Percentiles rank a stretch among this genome's conserved stretches.
Conservation (phyloP, 2,888 invertebrate species). For the Proisotoma minuta region DNA sequence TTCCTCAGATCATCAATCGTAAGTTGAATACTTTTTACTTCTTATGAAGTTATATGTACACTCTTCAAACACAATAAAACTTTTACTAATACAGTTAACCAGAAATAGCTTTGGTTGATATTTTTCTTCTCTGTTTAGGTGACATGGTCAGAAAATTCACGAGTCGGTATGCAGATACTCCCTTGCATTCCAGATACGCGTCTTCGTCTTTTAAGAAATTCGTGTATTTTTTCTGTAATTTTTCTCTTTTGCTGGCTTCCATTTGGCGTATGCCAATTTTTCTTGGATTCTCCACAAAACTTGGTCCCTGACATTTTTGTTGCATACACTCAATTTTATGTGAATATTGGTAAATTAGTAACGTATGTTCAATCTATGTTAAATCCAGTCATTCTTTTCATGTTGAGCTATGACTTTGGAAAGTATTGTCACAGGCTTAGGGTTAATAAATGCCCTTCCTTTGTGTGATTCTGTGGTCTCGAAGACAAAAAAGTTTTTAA, state of each 20-base stretch:
- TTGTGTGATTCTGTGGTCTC: too few relatives aligned
- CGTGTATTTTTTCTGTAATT: constrained; percentile 26
- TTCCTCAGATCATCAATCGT: neutral
- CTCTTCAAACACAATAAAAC: too few relatives aligned
- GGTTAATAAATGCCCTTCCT: neutral
- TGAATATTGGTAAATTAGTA: neutral
- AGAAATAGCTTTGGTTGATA: too few relatives aligned
- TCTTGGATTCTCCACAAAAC: constrained; percentile 20
- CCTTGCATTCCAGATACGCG: constrained; percentile 18
- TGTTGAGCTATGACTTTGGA: constrained; percentile 1
- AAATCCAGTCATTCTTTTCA: neutral
- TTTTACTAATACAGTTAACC: too few relatives aligned
- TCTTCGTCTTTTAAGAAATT: constrained; percentile 27
- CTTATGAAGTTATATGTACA: too few relatives aligned
- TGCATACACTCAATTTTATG: constrained; percentile 3
- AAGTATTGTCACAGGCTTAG: neutral
- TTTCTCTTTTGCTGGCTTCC: constrained; percentile 34
- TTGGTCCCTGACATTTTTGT: neutral
- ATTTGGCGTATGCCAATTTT: constrained; percentile 25
- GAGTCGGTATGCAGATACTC: neutral
- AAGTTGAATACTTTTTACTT: neutral
- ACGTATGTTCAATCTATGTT: neutral
- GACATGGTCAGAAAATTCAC: neutral
- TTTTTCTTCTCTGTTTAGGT: neutral
- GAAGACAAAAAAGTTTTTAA: too few relatives aligned